A percentile compares a stretch with the other conserved stretches of the same genome.
These are phyloP conservation scores for Agrochola macilenta DNA, from an alignment of 2,888 invertebrate species.

Conservation along the genomic window DNA sequence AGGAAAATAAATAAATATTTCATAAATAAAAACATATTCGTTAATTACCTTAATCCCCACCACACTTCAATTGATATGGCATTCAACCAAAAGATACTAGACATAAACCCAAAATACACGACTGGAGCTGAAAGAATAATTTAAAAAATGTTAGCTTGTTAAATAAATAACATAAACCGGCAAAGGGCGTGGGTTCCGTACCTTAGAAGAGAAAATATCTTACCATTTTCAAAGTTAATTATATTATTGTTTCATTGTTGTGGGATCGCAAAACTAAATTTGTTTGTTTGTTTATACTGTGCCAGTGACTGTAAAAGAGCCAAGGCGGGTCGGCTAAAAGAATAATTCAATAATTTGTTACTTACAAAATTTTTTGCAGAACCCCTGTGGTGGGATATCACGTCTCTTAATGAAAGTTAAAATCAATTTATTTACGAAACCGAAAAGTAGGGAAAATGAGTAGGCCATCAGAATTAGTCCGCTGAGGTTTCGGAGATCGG, in stretches of 20 bases:
- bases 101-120: slow-evolving; percentile 33
- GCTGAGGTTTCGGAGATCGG: slow-evolving; percentile 63
- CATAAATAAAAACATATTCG: too few species aligned
- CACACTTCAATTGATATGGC: slow-evolving; percentile 26
- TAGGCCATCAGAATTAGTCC: slow-evolving; percentile 51
- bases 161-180: neutral
- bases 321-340: neutral
- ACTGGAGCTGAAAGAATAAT: slow-evolving; percentile 37
- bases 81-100: slow-evolving; percentile 50
- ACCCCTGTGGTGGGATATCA: rapidly evolving
- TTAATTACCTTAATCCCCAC: slow-evolving; percentile 35
- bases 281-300: neutral
- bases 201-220: neutral
- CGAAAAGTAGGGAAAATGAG: slow-evolving; percentile 10
- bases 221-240: neutral
- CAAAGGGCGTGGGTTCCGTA: neutral
- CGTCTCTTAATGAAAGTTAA: rapidly evolving
- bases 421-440: neutral
- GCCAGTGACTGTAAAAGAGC: neutral
- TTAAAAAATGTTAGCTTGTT: neutral
- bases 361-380: slow-evolving; percentile 36
- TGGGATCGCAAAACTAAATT: neutral
- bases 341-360: neutral
- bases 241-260: neutral
- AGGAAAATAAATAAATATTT: neutral